Evolutionary conservation across 2,888 invertebrate species (phyloP).

Genomic region (Tipula lateralis): DNA sequence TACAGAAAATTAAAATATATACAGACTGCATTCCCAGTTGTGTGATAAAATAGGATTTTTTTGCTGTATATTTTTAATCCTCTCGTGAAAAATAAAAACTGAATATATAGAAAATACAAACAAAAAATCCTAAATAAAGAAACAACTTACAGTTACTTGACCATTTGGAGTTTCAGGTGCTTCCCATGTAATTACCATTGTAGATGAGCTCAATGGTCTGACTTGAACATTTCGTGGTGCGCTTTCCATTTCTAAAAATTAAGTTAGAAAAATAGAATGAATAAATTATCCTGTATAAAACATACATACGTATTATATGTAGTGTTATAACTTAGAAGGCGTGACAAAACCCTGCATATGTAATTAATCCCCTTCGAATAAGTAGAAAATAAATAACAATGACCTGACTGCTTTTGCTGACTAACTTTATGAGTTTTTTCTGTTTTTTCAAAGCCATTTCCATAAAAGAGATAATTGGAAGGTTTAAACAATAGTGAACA

Average conservation of each 20-base stretch:
- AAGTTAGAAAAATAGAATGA: slow-evolving; percentile 32
- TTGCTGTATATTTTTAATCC: slow-evolving; percentile 2
- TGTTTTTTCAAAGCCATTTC: neutral
- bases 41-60: neutral
- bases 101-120: neutral
- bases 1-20: slow-evolving; percentile 2
- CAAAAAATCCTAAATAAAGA: slow-evolving; percentile 32
- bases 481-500: neutral
- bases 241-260: slow-evolving; percentile 81
- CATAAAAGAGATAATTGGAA: neutral
- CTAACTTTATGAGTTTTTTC: neutral
- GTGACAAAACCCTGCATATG: neutral
- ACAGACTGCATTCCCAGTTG: neutral
- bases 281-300: neutral
- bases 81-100: neutral
- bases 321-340: no score
- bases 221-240: slow-evolving; percentile 93
- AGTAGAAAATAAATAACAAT: neutral
- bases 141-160: slow-evolving; percentile 80
- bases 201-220: slow-evolving; percentile 87
- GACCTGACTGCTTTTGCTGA: neutral
- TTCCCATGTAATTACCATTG: slow-evolving; percentile 97
- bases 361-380: neutral
- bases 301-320: neutral
- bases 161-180: slow-evolving; percentile 97